Evolutionary conservation across 2,113 vertebrate genomes (phyloP).

Genomic region (Vulpes lagopus): DNA sequence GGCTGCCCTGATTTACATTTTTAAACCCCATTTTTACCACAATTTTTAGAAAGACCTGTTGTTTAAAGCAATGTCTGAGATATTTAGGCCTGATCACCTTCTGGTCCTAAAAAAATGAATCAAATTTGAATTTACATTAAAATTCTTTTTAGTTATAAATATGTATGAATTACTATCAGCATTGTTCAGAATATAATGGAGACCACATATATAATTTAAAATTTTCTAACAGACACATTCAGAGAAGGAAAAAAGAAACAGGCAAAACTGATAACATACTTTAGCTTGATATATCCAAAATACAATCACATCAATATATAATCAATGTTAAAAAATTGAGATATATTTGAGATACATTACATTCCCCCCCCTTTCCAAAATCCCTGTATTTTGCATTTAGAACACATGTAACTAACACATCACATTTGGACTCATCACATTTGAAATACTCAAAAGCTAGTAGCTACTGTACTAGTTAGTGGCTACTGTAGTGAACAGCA

Average conservation of each 20-base stretch:
- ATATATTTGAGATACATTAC: background rate
- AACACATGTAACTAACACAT: background rate
- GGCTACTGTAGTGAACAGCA: background rate
- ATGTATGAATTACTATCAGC: constrained; percentile 17
- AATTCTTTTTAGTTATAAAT: constrained; percentile 52
- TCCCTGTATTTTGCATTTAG: background rate
- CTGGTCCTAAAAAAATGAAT: constrained; percentile 3
- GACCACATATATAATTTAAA: background rate
- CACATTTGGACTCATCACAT: background rate
- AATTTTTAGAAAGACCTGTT: background rate
- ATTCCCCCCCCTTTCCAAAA: background rate
- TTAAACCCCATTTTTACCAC: constrained; percentile 15
- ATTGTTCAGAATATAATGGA: constrained; percentile 19
- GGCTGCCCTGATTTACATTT: background rate
- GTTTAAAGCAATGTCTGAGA: background rate
- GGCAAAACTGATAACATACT: constrained; percentile 27
- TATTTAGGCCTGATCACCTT: background rate
- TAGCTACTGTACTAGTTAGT: background rate
- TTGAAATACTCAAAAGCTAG: background rate
- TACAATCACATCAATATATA: background rate
- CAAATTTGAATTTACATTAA: constrained; percentile 49
- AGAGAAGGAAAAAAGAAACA: constrained; percentile 31
- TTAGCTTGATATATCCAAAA: background rate
- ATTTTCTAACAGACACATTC: constrained; percentile 22
- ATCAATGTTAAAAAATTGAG: constrained; percentile 6